Evolutionary conservation across 2,888 invertebrate genomes (phyloP).

Genomic region (Cantharis rustica): DNA sequence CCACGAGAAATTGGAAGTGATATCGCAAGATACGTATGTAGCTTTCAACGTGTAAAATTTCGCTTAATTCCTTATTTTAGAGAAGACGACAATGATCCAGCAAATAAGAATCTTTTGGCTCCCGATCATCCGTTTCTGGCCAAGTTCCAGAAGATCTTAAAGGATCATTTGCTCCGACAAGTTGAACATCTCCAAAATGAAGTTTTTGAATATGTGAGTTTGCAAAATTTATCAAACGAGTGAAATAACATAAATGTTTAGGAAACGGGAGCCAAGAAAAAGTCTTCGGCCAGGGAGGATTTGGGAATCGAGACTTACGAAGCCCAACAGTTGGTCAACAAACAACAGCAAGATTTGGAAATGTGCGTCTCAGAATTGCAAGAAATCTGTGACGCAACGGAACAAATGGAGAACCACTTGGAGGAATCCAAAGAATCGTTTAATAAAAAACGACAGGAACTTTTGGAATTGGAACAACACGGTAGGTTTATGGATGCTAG

Average conservation of each 20-base stretch:
- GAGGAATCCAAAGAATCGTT: conserved; percentile 57
- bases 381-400: conserved; percentile 58
- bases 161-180: conserved; percentile 67
- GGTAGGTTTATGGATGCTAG: conserved; percentile 47
- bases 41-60: background rate
- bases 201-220: conserved; percentile 66
- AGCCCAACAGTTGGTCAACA: conserved; percentile 64
- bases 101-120: conserved; percentile 11
- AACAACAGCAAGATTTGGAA: conserved; percentile 61
- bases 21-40: background rate
- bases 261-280: conserved; percentile 57
- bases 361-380: conserved; percentile 62
- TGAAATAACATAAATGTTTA: conserved; percentile 31
- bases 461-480: conserved; percentile 56
- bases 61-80: background rate
- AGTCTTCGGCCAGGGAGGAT: conserved; percentile 61
- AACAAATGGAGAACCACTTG: conserved; percentile 60
- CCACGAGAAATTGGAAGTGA: background rate
- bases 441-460: conserved; percentile 56
- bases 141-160: conserved; percentile 72
- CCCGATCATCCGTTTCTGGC: conserved; percentile 75
- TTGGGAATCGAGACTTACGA: conserved; percentile 66
- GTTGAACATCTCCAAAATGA: conserved; percentile 69
- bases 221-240: conserved; percentile 36
- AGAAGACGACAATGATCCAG: background rate